Evolutionary conservation across 1,140 invertebrate species (phyloP), one percentile per base, ranked within the genome.

Genomic region (Bombyx mandarina): DNA sequence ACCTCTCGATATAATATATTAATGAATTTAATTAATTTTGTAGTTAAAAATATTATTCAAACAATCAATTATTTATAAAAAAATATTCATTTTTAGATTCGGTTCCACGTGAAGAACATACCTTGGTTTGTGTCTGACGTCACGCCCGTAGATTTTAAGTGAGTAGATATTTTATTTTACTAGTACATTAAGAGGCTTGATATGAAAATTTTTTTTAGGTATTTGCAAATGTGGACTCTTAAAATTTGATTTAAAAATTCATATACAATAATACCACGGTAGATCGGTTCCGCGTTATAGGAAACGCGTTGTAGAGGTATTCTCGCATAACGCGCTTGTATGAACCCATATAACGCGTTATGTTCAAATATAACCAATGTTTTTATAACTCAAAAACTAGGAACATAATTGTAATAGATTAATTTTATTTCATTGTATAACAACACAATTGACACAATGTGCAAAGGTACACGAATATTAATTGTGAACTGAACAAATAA

Each of bases 101-200:
- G 93, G 57, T 95, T 99, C 68, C 93, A 98, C 80, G 92, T 94
- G 0, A 99, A 99, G 89, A 88, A 89, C 8, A 93, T 97, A 65
- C 98, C 98, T 0, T 99, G 98, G 98, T 99, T 96, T 82, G 92
- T 99, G 1, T 99, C 98, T 8, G 98, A 99, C 83, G 93, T 94
- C 1, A 96, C 92, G 7, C 66, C 66, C 18, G 71, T 83, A 6
- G 98, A 99, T 88, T 93, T 98, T 53, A 65, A 91, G 65, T 97
- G 61, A 77, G 75, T 69, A 8, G 3, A 54, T 52, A 53, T 53
- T 52, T 26, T 52, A 7, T 1, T 35, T 43, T 46, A 46, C 2
- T 2, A 46, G 3, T 9, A 46, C n/a, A 46, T 18, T 18, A 45
- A 8, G 10, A 45, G 10, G 10, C 10, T 2, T 3, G 1, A 46